Conservation (phyloP, 2,113 vertebrate species). For the Pangasianodon gigas region DNA sequence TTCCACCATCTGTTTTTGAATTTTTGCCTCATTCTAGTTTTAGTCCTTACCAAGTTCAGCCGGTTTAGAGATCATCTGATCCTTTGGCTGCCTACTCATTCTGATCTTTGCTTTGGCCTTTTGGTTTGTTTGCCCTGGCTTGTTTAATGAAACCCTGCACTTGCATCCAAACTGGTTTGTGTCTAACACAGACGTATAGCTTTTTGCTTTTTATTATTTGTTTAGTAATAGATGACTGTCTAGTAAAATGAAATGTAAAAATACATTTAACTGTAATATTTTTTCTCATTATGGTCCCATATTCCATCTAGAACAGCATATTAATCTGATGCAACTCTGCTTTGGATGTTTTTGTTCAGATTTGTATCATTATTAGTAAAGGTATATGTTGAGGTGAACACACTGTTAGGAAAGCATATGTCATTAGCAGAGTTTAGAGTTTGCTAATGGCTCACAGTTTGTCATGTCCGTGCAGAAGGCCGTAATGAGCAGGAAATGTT, state of each 20-base stretch:
- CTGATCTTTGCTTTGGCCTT: not conserved
- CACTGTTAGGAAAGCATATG: not conserved
- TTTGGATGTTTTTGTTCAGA: not conserved
- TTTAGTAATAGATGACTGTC: not conserved
- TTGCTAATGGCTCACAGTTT: slow-evolving; percentile 63
- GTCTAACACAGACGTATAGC: not conserved
- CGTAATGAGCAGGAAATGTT: slow-evolving; percentile 66
- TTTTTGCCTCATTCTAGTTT: not conserved
- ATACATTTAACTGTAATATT: not conserved
- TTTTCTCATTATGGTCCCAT: not conserved
- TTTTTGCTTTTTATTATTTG: not conserved
- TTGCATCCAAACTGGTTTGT: not conserved
- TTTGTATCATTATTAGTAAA: not conserved
- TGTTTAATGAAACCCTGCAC: not conserved
- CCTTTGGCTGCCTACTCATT: not conserved
- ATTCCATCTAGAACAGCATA: not conserved
- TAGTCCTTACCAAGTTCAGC: not conserved
- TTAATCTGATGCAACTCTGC: not conserved
- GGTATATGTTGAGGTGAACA: too few relatives aligned
- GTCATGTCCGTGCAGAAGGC: slow-evolving; percentile 61
- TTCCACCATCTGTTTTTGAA: not conserved
- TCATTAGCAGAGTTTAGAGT: slow-evolving; percentile 55
- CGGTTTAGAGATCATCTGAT: not conserved
- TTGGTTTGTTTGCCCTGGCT: not conserved
- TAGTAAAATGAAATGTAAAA: not conserved